These are phyloP conservation scores for Pyrocoelia pectoralis DNA, from an alignment of 2,888 invertebrate species.

Conservation along the genomic window DNA sequence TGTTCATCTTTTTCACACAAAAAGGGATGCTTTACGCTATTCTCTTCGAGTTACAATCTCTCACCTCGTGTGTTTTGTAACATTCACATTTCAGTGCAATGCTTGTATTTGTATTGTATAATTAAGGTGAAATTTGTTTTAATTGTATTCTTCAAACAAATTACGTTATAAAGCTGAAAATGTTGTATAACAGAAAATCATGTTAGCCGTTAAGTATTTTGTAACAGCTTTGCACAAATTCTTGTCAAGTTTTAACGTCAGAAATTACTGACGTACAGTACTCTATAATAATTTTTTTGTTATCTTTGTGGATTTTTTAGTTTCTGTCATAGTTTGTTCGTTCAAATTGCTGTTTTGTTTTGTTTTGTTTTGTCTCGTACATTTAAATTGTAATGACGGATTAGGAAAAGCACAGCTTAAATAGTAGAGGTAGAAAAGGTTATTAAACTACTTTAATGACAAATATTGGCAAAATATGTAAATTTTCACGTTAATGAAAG, in stretches of 20 bases:
- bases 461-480: background rate
- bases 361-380: too few species aligned
- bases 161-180: background rate
- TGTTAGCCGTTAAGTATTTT: background rate
- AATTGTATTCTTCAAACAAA: background rate
- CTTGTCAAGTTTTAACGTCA: background rate
- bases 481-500: slow-evolving; percentile 1
- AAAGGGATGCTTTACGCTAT: background rate
- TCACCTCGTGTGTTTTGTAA: background rate
- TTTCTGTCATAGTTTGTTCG: background rate
- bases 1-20: background rate
- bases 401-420: background rate
- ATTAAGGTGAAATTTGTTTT: slow-evolving; percentile 1
- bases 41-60: background rate
- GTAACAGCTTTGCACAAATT: background rate
- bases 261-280: background rate
- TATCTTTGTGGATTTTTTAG: background rate
- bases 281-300: background rate
- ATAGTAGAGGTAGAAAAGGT: too few species aligned
- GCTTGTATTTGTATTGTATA: background rate
- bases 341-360: background rate
- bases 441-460: too few species aligned
- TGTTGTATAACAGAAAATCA: background rate
- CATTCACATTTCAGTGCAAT: background rate
- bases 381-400: background rate